A percentile compares a stretch with the other conserved stretches of the same genome.
Conservation (phyloP, 2,888 invertebrate genomes). For the Sarcophaga caerulescens region DNA sequence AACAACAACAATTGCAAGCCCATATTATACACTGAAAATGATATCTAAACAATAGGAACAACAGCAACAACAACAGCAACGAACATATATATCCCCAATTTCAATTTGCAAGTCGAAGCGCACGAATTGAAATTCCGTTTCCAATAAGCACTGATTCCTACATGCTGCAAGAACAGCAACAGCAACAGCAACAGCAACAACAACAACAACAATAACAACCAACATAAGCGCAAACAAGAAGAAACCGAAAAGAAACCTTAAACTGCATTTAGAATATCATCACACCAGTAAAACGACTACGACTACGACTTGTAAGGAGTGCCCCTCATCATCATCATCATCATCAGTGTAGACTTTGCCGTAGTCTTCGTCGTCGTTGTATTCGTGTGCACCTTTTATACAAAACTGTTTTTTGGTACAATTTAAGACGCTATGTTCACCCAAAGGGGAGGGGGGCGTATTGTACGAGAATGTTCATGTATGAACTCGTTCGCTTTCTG, state of each 20-base stretch:
- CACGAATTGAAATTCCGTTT: constrained; percentile 75
- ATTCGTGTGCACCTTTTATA: constrained; percentile 59
- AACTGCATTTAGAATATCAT: constrained; percentile 79
- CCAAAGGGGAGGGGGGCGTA: background rate
- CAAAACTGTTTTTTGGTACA: constrained; percentile 54
- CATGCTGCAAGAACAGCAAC: constrained; percentile 48
- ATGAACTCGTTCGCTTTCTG: constrained; percentile 53
- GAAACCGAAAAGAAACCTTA: constrained; percentile 66
- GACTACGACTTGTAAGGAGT: constrained; percentile 74
- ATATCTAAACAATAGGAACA: constrained; percentile 51
- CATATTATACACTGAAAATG: constrained; percentile 53
- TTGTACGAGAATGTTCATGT: constrained; percentile 51
- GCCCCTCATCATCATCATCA: constrained; percentile 68
- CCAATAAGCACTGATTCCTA: constrained; percentile 63
- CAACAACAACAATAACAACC: constrained; percentile 62
- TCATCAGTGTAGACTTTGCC: background rate
- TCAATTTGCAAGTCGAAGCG: constrained; percentile 72
- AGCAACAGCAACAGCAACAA: constrained; percentile 59
- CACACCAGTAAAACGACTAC: constrained; percentile 68
- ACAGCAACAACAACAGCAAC: constrained; percentile 19
- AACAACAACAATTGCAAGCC: constrained; percentile 24
- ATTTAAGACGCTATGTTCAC: constrained; percentile 46
- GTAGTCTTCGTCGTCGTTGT: background rate
- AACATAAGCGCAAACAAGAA: constrained; percentile 62
- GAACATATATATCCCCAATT: constrained; percentile 52